Evolutionary conservation across 1,140 invertebrate genomes (phyloP).

Genomic region (Lucilia cuprina): DNA sequence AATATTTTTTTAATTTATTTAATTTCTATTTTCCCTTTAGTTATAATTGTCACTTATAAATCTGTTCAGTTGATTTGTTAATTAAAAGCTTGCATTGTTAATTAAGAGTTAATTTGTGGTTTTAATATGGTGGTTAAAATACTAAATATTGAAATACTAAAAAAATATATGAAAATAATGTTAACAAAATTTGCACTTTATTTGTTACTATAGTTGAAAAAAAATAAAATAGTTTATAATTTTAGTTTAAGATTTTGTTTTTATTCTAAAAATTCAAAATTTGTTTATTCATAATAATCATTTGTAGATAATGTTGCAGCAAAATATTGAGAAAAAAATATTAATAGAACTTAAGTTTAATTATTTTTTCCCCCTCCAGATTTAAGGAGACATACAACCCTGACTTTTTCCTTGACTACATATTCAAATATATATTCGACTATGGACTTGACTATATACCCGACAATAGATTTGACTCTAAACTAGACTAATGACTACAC

Average conservation of each 20-base stretch:
- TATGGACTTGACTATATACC: no score
- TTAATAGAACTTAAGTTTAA: not conserved
- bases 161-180: constrained; percentile 14
- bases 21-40: not conserved
- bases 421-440: no score
- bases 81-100: constrained; percentile 29
- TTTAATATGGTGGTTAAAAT: constrained; percentile 23
- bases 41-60: constrained; percentile 12
- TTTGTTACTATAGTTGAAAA: constrained; percentile 29
- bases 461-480: no score
- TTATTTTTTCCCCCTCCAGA: no score
- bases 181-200: constrained; percentile 18
- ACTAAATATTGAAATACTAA: not conserved
- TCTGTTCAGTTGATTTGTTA: constrained; percentile 25
- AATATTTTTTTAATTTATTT: not conserved
- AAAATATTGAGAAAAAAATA: not conserved
- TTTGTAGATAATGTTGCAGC: constrained; percentile 18
- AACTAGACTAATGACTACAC: no score
- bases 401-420: no score
- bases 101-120: constrained; percentile 23
- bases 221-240: constrained; percentile 3
- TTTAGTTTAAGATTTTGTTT: not conserved
- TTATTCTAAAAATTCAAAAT: not conserved
- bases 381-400: no score
- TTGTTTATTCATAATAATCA: not conserved